Evolutionary conservation across 2,797 vertebrate genomes (phyloP).

Genomic region (Remorina albescens): DNA sequence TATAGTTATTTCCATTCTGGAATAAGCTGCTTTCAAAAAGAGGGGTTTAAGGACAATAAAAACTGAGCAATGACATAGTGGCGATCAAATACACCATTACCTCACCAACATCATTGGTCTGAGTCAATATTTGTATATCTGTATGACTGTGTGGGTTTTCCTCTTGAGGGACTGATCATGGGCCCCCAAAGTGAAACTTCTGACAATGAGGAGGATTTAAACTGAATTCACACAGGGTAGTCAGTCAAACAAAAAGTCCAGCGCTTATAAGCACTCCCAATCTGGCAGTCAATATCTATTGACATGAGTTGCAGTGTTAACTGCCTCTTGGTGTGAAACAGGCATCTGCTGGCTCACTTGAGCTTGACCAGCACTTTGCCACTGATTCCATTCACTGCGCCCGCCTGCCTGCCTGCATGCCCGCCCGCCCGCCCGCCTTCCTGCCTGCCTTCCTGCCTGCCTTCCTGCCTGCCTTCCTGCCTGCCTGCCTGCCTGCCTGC

Average conservation of each 20-base stretch:
- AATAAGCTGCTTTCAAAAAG: constrained; percentile 63
- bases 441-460: constrained; percentile 44
- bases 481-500: constrained; percentile 31
- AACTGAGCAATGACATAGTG: constrained; percentile 49
- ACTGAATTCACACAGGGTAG: constrained; percentile 69
- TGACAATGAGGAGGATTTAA: constrained; percentile 72
- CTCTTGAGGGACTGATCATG: constrained; percentile 51
- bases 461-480: constrained; percentile 63
- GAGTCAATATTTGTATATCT: constrained; percentile 51
- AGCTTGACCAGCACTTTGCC: constrained; percentile 76
- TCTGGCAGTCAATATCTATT: constrained; percentile 81
- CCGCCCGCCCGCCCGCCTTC: too few species aligned
- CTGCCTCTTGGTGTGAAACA: constrained; percentile 74
- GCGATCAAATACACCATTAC: constrained; percentile 60
- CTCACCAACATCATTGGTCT: constrained; percentile 44
- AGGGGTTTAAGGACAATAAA: constrained; percentile 48
- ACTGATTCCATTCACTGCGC: constrained; percentile 77
- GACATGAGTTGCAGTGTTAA: constrained; percentile 76
- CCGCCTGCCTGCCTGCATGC: too few species aligned
- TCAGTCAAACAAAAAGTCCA: constrained; percentile 71
- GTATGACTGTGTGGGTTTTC: constrained; percentile 38
- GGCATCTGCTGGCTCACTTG: constrained; percentile 73
- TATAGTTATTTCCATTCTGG: constrained; percentile 58
- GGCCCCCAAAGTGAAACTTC: constrained; percentile 39
- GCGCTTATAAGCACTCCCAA: constrained; percentile 69